A percentile compares a stretch with the other conserved stretches of the same genome.
phyloP scores from a whole-genome alignment of 2,797 vertebrate genomes.

The Chiloscyllium punctatum region DNA sequence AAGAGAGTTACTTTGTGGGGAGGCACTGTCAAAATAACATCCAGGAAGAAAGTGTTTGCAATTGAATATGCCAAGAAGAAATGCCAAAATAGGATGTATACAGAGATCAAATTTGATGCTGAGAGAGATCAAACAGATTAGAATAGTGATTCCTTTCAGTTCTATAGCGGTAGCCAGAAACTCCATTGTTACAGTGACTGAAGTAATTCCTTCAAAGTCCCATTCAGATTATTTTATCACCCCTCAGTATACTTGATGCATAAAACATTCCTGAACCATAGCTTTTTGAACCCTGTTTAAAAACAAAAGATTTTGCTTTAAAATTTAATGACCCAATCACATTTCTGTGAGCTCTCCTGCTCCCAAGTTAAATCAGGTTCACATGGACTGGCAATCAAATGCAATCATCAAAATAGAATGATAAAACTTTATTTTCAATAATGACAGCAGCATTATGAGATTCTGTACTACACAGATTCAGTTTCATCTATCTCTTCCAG shows the following conservation, averaged over 20 bases:
- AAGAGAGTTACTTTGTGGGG: neutral
- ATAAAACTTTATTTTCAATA: neutral
- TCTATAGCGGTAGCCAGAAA: no score
- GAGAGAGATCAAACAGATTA: no score
- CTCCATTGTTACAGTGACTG: neutral
- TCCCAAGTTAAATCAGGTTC: constrained; percentile 3
- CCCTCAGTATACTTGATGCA: neutral
- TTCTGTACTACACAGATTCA: neutral
- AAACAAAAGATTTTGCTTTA: neutral
- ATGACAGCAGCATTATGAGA: neutral
- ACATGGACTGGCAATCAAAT: neutral
- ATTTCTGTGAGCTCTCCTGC: neutral
- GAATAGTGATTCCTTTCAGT: no score
- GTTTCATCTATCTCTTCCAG: neutral
- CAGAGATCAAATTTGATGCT: no score
- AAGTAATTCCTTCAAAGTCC: neutral
- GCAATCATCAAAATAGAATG: neutral
- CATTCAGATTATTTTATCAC: neutral
- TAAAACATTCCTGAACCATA: neutral
- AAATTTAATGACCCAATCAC: neutral
- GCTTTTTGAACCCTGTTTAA: neutral
- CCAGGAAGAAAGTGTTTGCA: no score
- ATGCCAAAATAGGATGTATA: no score
- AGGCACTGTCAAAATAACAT: neutral
- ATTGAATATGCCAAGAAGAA: no score